These are phyloP conservation scores for Phthorimaea operculella DNA, from an alignment of 1,140 invertebrate species.

Conservation along the genomic window DNA sequence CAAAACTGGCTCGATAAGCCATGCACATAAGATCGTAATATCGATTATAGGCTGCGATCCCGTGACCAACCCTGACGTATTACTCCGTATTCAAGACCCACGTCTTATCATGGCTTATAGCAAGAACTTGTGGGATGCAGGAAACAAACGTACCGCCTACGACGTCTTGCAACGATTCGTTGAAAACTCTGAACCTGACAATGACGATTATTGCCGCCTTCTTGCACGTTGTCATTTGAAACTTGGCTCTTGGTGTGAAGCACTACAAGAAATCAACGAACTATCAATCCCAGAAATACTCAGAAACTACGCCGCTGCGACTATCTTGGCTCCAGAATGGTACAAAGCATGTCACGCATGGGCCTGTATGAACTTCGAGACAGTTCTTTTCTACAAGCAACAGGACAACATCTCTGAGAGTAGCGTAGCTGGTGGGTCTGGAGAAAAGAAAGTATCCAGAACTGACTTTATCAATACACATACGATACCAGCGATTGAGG, in stretches of 20 bases:
- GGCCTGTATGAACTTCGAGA: slow-evolving; percentile 98
- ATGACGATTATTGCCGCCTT: slow-evolving; percentile 74
- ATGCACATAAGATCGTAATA: slow-evolving; percentile 93
- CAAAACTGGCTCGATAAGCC: slow-evolving; percentile 86
- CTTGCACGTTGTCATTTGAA: slow-evolving; percentile 90
- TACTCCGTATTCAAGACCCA: slow-evolving; percentile 78
- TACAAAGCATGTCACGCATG: slow-evolving; percentile 98
- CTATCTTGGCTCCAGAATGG: slow-evolving; percentile 88
- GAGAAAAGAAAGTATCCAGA: slow-evolving; percentile 47
- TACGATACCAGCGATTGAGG: slow-evolving; percentile 93
- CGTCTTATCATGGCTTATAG: slow-evolving; percentile 93
- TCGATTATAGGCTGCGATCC: slow-evolving; percentile 89
- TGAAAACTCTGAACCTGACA: slow-evolving; percentile 73
- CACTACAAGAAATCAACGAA: slow-evolving; percentile 83
- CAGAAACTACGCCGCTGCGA: slow-evolving; percentile 88
- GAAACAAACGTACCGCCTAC: slow-evolving; percentile 81
- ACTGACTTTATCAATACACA: slow-evolving; percentile 79
- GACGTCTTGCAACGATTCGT: slow-evolving; percentile 83
- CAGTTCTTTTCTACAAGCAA: slow-evolving; percentile 91
- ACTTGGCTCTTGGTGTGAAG: slow-evolving; percentile 91
- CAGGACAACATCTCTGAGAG: slow-evolving; percentile 57
- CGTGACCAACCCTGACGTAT: slow-evolving; percentile 71
- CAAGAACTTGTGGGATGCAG: slow-evolving; percentile 92
- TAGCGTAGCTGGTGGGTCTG: slow-evolving; percentile 38
- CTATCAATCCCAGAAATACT: slow-evolving; percentile 85